These are phyloP conservation scores for Sinosuthora webbiana DNA, from an alignment of 2,113 vertebrate genomes.

Conservation along the genomic window DNA sequence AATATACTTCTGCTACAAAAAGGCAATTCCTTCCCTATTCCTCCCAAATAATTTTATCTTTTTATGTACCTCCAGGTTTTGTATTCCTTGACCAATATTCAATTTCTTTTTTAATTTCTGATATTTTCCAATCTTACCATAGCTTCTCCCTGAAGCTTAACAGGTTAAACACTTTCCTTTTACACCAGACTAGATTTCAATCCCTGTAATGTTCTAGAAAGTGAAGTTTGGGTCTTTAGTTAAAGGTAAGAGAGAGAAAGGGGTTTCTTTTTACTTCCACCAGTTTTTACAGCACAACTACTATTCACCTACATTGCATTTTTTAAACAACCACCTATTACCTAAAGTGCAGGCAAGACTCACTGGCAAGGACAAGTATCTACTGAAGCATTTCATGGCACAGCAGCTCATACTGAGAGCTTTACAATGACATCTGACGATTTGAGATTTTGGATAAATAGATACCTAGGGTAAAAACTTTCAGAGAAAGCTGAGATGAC, in stretches of 20 bases:
- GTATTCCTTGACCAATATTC: background rate
- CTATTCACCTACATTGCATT: background rate
- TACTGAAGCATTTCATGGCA: background rate
- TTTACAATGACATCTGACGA: background rate
- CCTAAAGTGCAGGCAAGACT: background rate
- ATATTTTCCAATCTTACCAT: background rate
- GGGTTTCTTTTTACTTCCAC: background rate
- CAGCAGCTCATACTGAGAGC: background rate
- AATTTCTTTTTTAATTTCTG: background rate
- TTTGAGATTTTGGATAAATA: background rate
- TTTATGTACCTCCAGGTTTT: background rate
- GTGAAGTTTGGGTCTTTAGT: background rate
- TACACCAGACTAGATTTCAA: background rate
- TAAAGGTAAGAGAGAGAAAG: background rate
- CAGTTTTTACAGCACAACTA: background rate
- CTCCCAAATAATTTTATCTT: background rate
- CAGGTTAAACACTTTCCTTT: background rate
- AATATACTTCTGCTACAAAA: background rate
- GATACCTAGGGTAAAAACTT: background rate
- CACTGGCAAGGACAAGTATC: background rate
- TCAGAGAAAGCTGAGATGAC: background rate
- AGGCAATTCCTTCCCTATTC: background rate
- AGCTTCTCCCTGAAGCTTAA: background rate
- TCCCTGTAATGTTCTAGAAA: background rate
- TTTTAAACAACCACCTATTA: background rate